A percentile compares a stretch with the other conserved stretches of the same genome.
phyloP scores from a whole-genome alignment of 2,797 vertebrate genomes.

The Spinibarbus caldwelli region DNA sequence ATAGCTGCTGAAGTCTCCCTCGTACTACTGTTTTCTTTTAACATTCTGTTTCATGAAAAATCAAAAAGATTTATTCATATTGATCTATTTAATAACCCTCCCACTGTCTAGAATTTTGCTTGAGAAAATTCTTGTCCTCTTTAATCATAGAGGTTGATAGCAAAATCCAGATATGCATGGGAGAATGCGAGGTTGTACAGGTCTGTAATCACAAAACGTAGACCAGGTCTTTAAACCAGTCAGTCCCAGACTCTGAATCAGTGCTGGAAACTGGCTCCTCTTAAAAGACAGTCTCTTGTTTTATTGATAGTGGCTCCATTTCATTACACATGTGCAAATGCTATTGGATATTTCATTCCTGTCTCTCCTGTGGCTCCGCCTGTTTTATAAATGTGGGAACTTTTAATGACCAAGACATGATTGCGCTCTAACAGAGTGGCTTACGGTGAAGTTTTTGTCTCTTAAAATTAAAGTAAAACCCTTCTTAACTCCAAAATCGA shows the following conservation, averaged over 20 bases:
- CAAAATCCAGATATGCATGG: not conserved
- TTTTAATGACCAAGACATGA: not conserved
- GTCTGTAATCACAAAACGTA: slow-evolving; percentile 23
- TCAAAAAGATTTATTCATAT: not conserved
- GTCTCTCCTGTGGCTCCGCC: not conserved
- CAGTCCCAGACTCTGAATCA: not conserved
- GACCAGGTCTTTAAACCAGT: not conserved
- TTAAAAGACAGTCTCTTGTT: slow-evolving; percentile 15
- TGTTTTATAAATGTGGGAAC: not conserved
- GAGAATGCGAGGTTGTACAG: slow-evolving; percentile 4
- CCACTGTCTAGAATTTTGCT: not conserved
- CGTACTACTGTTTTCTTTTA: not conserved
- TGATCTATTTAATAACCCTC: not conserved
- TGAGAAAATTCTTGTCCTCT: not conserved
- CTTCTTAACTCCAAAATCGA: not conserved
- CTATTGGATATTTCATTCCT: not conserved
- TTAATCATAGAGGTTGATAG: not conserved
- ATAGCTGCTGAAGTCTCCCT: not conserved
- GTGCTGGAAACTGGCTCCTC: slow-evolving; percentile 7
- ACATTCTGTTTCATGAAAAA: not conserved
- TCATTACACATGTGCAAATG: slow-evolving; percentile 40
- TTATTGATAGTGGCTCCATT: slow-evolving; percentile 33
- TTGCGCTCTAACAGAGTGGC: not conserved
- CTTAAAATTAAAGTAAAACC: not conserved
- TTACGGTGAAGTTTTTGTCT: not conserved